Evolutionary conservation across 2,113 vertebrate species (phyloP), one percentile per base, ranked within the genome.

Genomic region (Chitala chitala): DNA sequence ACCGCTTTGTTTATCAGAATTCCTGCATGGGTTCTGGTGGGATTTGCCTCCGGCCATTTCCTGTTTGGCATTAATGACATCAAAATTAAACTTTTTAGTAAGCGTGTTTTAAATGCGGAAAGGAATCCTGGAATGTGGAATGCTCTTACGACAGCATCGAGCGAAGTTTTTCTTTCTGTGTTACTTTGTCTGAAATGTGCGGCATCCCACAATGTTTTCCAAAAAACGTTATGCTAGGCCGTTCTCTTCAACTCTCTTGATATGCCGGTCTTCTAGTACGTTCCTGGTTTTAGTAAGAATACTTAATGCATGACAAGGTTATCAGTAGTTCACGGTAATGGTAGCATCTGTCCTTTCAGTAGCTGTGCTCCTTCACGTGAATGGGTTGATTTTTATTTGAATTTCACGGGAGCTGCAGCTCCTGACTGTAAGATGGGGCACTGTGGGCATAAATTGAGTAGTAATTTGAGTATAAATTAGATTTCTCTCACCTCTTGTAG

Each of bases 301-400:
- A 24, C 31, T 69, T 69, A 33, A 33, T n/a, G 68, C 53, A 9
- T 48, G 31, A 46, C 17, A 46, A n/a, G 9, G 48, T 31, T 53
- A 53, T 69, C 68, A 69, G 31, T 33, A 69, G 33, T 69, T 44
- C 44, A 53, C 20, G 13, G 68, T 53, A 26, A 69, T 46, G 48
- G 46, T 69, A 33, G 24, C 44, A 46, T 46, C 44, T 31, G 33
- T 20, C 31, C 46, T 69, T 53, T 69, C 17, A 20, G 24, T 10
- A 50, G 48, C 42, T 22, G 10, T 53, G 50, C 24, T 29, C 58
- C 33, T 31, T 61, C 29, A 61, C 13, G 58, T 22, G 42, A 46
- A 22, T 15, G 24, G 64, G 44, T 22, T 68, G 40, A 12, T 22
- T 4, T 51, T 69, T 50, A 53, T 51, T 51, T 22, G 29, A n/a